These are phyloP conservation scores for Dendrocincla fuliginosa DNA, from an alignment of 2,797 vertebrate genomes.

Conservation along the genomic window DNA sequence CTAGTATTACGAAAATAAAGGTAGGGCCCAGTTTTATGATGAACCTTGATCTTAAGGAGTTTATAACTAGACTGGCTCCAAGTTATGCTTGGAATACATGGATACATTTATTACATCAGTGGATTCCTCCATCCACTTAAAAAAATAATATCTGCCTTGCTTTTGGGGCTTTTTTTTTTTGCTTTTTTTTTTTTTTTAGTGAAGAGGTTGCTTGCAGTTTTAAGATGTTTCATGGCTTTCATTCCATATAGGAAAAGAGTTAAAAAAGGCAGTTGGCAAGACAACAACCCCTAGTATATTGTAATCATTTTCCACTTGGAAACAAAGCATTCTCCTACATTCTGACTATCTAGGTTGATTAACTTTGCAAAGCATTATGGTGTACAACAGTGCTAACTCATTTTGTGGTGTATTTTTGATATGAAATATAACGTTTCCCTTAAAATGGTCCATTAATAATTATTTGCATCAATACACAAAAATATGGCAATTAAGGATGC, in stretches of 20 bases:
- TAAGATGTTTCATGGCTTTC: constrained; percentile 32
- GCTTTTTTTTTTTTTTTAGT: background rate
- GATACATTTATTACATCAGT: constrained; percentile 57
- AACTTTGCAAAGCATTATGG: background rate
- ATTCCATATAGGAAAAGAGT: background rate
- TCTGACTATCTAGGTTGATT: constrained; percentile 7
- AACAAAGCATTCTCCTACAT: constrained; percentile 28
- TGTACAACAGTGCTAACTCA: background rate
- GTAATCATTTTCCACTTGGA: constrained; percentile 40
- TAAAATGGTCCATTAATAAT: background rate
- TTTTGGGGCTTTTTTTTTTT: background rate
- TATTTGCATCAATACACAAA: constrained; percentile 35
- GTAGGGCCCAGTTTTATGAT: constrained; percentile 62
- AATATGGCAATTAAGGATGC: constrained; percentile 42
- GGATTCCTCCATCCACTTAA: constrained; percentile 36
- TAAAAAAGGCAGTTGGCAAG: constrained; percentile 51
- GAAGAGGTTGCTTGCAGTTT: constrained; percentile 27
- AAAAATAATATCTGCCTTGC: background rate
- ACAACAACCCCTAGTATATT: constrained; percentile 1
- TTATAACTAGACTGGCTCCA: constrained; percentile 65
- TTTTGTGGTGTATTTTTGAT: constrained; percentile 16
- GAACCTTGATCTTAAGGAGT: constrained; percentile 73
- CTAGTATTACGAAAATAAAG: constrained; percentile 58
- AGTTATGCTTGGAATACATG: constrained; percentile 55
- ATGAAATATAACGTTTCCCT: background rate